Evolutionary conservation across 2,888 invertebrate species (phyloP).

Genomic region (Lissocephala sabroskyi): DNA sequence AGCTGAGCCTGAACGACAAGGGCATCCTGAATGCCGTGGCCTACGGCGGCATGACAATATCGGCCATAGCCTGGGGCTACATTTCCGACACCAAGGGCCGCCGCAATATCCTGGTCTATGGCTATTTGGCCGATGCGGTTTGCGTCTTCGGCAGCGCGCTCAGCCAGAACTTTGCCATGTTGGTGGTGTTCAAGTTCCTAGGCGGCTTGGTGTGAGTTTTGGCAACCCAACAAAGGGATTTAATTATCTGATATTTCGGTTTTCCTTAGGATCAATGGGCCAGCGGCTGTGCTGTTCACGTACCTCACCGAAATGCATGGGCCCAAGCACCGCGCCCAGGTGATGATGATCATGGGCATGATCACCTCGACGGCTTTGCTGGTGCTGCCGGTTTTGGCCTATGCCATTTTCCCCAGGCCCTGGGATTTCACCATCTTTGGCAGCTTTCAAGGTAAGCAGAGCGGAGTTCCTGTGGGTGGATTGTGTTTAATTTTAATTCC

Average conservation of each 20-base stretch:
- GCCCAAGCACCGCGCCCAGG: conserved; percentile 77
- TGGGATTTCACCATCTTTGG: conserved; percentile 74
- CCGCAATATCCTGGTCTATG: conserved; percentile 78
- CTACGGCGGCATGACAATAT: conserved; percentile 85
- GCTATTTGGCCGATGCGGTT: conserved; percentile 77
- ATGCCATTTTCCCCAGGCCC: conserved; percentile 79
- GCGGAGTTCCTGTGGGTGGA: not conserved
- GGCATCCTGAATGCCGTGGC: conserved; percentile 81
- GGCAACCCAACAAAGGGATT: not conserved
- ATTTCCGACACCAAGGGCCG: conserved; percentile 83
- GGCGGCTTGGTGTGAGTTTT: conserved; percentile 82
- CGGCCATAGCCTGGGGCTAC: conserved; percentile 85
- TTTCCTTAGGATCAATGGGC: conserved; percentile 78
- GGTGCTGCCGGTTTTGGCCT: conserved; percentile 81
- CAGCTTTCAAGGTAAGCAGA: conserved; percentile 68
- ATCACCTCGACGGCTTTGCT: conserved; percentile 79
- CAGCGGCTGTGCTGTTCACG: conserved; percentile 81
- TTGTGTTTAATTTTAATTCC: not conserved
- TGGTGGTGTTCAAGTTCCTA: conserved; percentile 81
- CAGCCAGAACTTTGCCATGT: conserved; percentile 78
- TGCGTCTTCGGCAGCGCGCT: conserved; percentile 78
- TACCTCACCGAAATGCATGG: conserved; percentile 85
- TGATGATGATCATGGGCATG: conserved; percentile 79
- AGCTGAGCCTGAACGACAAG: conserved; percentile 79
- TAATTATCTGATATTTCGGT: not conserved